phyloP scores from a whole-genome alignment of 2,888 invertebrate genomes.

The Deilephila porcellus region DNA sequence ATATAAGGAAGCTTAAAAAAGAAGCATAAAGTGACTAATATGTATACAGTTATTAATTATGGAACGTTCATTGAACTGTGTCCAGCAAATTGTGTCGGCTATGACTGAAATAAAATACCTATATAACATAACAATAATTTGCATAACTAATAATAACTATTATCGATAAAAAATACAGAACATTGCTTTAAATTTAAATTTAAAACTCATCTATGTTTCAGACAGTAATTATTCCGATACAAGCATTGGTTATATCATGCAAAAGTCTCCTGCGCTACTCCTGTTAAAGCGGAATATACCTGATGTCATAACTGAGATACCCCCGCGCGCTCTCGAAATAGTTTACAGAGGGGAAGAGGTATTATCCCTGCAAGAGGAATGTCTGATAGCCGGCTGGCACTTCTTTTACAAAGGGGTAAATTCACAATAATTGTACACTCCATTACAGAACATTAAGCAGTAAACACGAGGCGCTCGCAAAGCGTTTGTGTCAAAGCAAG shows the following conservation, averaged over 20 bases:
- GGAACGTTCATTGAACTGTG: no score
- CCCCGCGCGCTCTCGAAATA: conserved; percentile 56
- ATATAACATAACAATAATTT: no score
- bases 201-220: conserved; percentile 39
- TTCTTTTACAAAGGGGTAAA: conserved; percentile 70
- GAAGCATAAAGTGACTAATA: no score
- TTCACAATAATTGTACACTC: conserved; percentile 6
- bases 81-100: no score
- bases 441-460: background rate
- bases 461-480: background rate
- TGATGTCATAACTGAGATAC: conserved; percentile 63
- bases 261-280: conserved; percentile 63
- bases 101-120: no score
- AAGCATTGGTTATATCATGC: conserved; percentile 58
- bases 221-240: conserved; percentile 45
- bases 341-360: conserved; percentile 58
- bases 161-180: no score
- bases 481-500: background rate
- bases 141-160: no score
- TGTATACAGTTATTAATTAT: no score
- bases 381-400: conserved; percentile 72
- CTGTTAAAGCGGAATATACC: conserved; percentile 64
- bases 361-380: conserved; percentile 65
- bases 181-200: no score
- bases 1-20: no score